Evolutionary conservation across 2,888 invertebrate species (phyloP).

Genomic region (Netelia inedita): DNA sequence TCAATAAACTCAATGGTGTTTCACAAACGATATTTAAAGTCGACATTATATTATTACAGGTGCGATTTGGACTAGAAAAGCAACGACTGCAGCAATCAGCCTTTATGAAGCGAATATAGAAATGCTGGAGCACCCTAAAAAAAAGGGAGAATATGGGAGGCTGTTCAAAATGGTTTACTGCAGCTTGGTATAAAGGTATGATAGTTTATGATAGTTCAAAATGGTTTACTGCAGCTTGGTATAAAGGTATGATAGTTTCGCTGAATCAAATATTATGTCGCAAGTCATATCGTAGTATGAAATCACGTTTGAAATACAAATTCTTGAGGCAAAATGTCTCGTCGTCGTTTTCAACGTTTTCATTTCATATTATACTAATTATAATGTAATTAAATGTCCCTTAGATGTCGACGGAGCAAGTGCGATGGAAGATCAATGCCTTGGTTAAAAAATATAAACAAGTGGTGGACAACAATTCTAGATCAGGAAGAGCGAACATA

Average conservation of each 20-base stretch:
- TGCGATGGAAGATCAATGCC: slow-evolving; percentile 39
- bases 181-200: no score
- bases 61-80: slow-evolving; percentile 11
- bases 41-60: slow-evolving; percentile 2
- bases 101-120: slow-evolving; percentile 19
- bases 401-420: slow-evolving; percentile 24
- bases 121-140: slow-evolving; percentile 21
- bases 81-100: not conserved
- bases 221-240: no score
- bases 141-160: slow-evolving; percentile 22
- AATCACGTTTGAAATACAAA: not conserved
- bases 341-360: not conserved
- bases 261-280: not conserved
- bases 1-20: no score
- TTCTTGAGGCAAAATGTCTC: not conserved
- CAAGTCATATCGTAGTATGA: not conserved
- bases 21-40: not conserved
- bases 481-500: slow-evolving; percentile 15
- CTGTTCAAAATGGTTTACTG: slow-evolving; percentile 4
- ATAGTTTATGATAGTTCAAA: no score
- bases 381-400: not conserved
- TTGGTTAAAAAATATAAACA: slow-evolving; percentile 25
- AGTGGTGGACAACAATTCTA: slow-evolving; percentile 28
- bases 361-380: not conserved
- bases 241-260: slow-evolving; percentile 5